Evolutionary conservation across 2,113 vertebrate genomes (phyloP).

Genomic region (Craseonycteris thonglongyai): DNA sequence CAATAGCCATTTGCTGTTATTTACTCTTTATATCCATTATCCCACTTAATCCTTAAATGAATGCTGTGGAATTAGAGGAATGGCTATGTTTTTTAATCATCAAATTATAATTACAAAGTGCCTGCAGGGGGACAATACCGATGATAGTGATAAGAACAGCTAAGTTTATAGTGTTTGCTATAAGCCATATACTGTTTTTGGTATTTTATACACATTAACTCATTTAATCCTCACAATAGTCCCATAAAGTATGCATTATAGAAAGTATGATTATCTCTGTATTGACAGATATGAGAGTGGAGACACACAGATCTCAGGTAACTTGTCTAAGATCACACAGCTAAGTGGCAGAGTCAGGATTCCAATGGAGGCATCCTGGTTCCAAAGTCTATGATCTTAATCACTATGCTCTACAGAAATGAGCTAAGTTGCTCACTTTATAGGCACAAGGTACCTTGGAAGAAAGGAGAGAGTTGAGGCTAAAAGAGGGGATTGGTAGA

Average conservation of each 20-base stretch:
- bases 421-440: not conserved
- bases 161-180: not conserved
- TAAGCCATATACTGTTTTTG: not conserved
- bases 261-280: not conserved
- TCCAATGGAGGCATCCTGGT: not conserved
- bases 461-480: not conserved
- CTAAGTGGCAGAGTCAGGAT: constrained; percentile 9
- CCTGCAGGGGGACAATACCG: not conserved
- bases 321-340: not conserved
- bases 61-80: not conserved
- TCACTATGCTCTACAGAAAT: not conserved
- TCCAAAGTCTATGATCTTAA: not conserved
- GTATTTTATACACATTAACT: not conserved
- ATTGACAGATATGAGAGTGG: not conserved
- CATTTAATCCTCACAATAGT: not conserved
- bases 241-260: not conserved
- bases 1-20: not conserved
- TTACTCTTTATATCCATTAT: constrained; percentile 39
- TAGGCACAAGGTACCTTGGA: not conserved
- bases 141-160: not conserved
- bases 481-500: not conserved
- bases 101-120: not conserved
- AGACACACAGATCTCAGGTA: not conserved
- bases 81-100: not conserved
- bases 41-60: constrained; percentile 9